Percentiles rank a stretch among this genome's conserved stretches.
Evolutionary conservation across 2,888 invertebrate genomes (phyloP).

Genomic region (Dicroscelio sp.): DNA sequence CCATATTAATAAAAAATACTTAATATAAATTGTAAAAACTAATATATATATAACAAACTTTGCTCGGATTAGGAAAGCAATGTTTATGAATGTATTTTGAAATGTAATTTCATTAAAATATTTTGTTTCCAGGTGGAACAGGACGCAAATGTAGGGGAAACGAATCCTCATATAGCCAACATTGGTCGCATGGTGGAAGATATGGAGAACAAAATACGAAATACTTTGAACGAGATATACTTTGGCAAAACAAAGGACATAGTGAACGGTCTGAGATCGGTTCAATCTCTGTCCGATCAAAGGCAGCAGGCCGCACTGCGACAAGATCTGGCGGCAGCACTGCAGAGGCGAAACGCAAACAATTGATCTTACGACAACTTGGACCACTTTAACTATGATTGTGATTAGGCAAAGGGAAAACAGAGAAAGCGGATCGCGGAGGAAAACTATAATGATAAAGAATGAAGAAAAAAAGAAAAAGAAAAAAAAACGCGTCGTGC

Average conservation of each 20-base stretch:
- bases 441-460: slow-evolving; percentile 66
- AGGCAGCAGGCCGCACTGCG: slow-evolving; percentile 96
- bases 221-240: slow-evolving; percentile 99
- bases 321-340: slow-evolving; percentile 96
- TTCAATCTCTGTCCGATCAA: slow-evolving; percentile 96
- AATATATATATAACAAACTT: too few species aligned
- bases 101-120: slow-evolving; percentile 9
- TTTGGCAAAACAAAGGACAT: slow-evolving; percentile 99
- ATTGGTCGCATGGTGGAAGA: slow-evolving; percentile 99
- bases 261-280: slow-evolving; percentile 97
- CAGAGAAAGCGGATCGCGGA: slow-evolving; percentile 78
- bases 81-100: slow-evolving; percentile 21
- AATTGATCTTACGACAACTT: slow-evolving; percentile 90
- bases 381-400: slow-evolving; percentile 90
- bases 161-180: slow-evolving; percentile 99
- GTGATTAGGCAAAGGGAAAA: slow-evolving; percentile 88
- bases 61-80: too few species aligned
- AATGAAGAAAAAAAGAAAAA: slow-evolving; percentile 77
- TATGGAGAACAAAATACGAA: slow-evolving; percentile 99
- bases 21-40: too few species aligned
- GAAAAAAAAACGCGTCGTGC: slow-evolving; percentile 77
- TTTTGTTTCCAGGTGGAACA: slow-evolving; percentile 95
- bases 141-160: slow-evolving; percentile 97
- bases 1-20: too few species aligned
- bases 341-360: slow-evolving; percentile 96